Evolutionary conservation across 2,888 invertebrate genomes (phyloP).

Genomic region (Pyrocoelia pectoralis): DNA sequence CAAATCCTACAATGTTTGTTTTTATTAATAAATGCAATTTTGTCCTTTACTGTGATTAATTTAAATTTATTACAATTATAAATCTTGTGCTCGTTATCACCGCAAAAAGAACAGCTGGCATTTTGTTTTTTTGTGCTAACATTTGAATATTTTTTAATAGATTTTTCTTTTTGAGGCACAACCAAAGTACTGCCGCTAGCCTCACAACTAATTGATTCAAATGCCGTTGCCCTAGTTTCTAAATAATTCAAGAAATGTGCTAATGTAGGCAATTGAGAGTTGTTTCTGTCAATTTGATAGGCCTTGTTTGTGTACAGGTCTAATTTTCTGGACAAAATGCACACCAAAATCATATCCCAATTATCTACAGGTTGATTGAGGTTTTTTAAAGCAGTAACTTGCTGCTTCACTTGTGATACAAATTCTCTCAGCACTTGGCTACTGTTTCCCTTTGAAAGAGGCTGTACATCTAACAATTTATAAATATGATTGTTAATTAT

Average conservation of each 20-base stretch:
- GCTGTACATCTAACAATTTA: constrained; percentile 21
- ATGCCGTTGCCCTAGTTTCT: constrained; percentile 16
- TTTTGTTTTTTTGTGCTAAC: too few species aligned
- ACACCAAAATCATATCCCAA: constrained; percentile 24
- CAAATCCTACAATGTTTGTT: constrained; percentile 11
- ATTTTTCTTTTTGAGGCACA: not conserved
- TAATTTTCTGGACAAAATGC: constrained; percentile 24
- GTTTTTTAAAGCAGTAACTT: constrained; percentile 24
- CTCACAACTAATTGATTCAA: constrained; percentile 9
- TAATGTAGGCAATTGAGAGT: constrained; percentile 18
- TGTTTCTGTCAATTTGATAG: constrained; percentile 28
- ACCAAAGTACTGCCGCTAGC: not conserved
- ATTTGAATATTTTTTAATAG: not conserved
- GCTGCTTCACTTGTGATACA: constrained; percentile 22
- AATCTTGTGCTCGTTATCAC: constrained; percentile 10
- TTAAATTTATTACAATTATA: constrained; percentile 27
- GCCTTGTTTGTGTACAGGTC: constrained; percentile 19
- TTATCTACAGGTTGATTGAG: constrained; percentile 10
- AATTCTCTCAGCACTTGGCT: constrained; percentile 20
- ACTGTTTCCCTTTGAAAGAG: constrained; percentile 14
- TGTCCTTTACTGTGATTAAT: constrained; percentile 2
- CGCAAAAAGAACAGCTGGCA: not conserved
- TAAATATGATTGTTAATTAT: constrained; percentile 25
- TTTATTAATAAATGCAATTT: constrained; percentile 9
- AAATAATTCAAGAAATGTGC: constrained; percentile 24